Evolutionary conservation across 2,113 vertebrate species (phyloP).

Genomic region (Lasiurus borealis): DNA sequence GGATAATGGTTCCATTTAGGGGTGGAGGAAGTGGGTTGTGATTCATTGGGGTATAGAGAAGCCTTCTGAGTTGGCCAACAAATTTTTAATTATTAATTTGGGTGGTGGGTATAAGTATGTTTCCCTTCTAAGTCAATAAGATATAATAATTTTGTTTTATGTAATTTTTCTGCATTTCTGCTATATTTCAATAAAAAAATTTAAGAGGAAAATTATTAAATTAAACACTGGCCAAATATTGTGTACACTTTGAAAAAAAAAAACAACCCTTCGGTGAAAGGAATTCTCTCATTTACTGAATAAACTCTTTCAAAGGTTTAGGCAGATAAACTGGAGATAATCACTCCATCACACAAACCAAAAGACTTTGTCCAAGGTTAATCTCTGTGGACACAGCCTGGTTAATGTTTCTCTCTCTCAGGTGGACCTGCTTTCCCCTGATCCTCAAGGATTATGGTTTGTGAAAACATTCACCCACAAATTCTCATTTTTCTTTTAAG

Average conservation of each 20-base stretch:
- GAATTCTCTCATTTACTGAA: constrained; percentile 23
- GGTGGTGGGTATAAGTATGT: background rate
- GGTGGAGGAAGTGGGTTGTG: background rate
- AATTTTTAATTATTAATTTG: constrained; percentile 44
- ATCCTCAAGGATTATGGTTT: background rate
- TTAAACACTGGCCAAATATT: background rate
- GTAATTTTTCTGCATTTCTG: background rate
- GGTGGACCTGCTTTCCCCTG: background rate
- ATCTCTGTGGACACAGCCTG: background rate
- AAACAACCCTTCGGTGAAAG: background rate
- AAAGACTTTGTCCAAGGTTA: background rate
- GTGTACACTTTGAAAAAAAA: background rate
- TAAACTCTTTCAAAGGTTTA: constrained; percentile 34
- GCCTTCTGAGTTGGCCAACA: background rate
- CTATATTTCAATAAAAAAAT: constrained; percentile 40
- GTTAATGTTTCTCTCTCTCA: background rate
- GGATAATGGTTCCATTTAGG: background rate
- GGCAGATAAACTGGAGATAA: background rate
- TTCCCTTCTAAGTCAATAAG: constrained; percentile 41
- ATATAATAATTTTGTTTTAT: constrained; percentile 32
- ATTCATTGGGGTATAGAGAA: background rate
- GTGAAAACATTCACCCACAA: background rate
- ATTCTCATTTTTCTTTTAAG: constrained; percentile 57
- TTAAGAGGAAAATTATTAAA: background rate
- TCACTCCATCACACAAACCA: background rate